Conservation (phyloP, 23 tunicate species). For the Oikopleura dioica region DNA sequence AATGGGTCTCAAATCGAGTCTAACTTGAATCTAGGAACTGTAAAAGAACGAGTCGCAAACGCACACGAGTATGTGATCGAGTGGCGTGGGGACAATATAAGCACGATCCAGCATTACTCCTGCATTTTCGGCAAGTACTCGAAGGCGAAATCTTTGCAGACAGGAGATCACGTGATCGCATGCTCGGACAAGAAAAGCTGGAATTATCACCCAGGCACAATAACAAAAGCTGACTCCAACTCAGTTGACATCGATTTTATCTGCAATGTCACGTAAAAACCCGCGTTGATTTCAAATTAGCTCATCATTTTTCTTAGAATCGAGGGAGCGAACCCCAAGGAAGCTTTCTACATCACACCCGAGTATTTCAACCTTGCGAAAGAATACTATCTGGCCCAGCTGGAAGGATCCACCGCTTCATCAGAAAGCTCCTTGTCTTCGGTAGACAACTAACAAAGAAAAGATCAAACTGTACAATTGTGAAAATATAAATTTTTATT, state of each 20-base stretch:
- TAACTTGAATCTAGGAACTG: neutral
- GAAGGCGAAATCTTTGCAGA: neutral
- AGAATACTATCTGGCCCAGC: neutral
- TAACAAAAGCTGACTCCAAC: no score
- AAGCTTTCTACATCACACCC: neutral
- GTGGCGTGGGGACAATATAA: neutral
- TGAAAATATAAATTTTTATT: no score
- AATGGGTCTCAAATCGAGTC: no score
- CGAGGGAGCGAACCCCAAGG: neutral
- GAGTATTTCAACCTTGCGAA: conserved; percentile 7
- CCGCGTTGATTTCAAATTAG: neutral
- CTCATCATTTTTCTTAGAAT: neutral
- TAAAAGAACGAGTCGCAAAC: neutral
- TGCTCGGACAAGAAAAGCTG: neutral
- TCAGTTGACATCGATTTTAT: no score
- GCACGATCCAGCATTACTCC: neutral
- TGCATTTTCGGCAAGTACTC: conserved; percentile 6
- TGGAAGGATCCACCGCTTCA: neutral
- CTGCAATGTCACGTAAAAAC: neutral
- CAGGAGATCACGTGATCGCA: neutral
- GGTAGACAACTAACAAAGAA: no score
- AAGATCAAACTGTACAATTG: no score
- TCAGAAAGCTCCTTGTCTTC: no score
- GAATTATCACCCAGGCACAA: neutral
- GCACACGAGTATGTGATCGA: neutral